Base-by-base conservation (phyloP, 2,888 invertebrate genomes). In the Sinohyriopsis cumingii region DNA sequence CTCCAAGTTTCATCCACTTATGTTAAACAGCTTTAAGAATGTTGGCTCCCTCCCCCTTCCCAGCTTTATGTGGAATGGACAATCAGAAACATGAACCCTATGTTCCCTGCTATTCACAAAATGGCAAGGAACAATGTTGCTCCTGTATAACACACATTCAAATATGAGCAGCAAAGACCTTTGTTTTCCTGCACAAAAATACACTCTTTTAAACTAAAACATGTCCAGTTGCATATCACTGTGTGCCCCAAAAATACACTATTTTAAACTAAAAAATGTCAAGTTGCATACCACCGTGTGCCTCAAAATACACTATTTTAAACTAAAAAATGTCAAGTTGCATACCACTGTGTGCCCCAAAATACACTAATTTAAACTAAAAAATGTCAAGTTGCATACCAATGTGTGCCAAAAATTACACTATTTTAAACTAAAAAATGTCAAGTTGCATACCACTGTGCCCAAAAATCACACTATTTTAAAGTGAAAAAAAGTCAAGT, bases 321-420 rank as follows among this genome's bases (percentile, higher is more conserved):
- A 6, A 5, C 5, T 4, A 5, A n/a, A 20, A 61, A n/a, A n/a
- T 59, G 22, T 24, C 22, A 33, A 57, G 19, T n/a, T n/a, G 63
- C 81, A 78, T 68, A 92, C 92, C 87, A 91, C 89, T 63, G 89
- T 89, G 6, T 19, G 55, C 55, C 15, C 19, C 18, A 56, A 20
- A 57, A n/a, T 7, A 33, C 33, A 33, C 7, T 5, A 33, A 5
- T 33, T 33, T 33, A 33, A 5, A 33, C 33, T 33, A 5, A 56
- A 5, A 56, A 22, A 56, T 56, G 12, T 33, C 33, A 33, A 33
- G 19, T 55, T 55, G 15, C 55, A 15, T 55, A 19, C 18, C 19
- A 19, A 55, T 55, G 15, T 55, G 19, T 15, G 55, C 55, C 15
- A 19, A 19, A n/a, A n/a, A n/a, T n/a, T n/a, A n/a, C n/a, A n/a